Conservation (phyloP, 2,797 vertebrate genomes). For the Crypturellus tataupa region DNA sequence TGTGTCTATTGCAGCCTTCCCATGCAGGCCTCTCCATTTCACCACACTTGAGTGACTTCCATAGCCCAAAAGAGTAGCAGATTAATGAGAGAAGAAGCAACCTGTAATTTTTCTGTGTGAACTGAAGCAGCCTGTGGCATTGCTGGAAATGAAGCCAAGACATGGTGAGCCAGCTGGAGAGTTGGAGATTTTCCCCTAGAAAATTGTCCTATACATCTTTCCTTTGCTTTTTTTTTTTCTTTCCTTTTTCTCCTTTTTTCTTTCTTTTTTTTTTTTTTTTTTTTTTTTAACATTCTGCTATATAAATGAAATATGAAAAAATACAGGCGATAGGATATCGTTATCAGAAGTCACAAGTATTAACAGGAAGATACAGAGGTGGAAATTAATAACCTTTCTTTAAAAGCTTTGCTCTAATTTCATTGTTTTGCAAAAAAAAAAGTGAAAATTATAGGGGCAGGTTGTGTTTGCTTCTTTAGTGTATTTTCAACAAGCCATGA, state of each 20-base stretch:
- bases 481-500: conserved; percentile 5
- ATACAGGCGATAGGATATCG: not conserved
- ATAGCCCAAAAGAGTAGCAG: not conserved
- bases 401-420: not conserved
- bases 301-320: not conserved
- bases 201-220: not conserved
- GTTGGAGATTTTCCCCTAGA: not conserved
- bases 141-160: not conserved
- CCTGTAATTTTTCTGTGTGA: not conserved
- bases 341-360: not conserved
- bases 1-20: not conserved
- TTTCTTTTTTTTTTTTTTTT: not conserved
- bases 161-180: not conserved
- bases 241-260: too few species aligned
- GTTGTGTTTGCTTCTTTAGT: not conserved
- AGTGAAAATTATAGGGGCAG: not conserved
- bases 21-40: not conserved
- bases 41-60: not conserved
- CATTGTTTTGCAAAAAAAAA: not conserved
- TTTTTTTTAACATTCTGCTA: not conserved
- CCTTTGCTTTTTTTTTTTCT: not conserved
- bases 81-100: not conserved
- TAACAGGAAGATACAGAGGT: not conserved
- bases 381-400: not conserved
- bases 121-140: not conserved